Conservation (phyloP, 1,140 invertebrate species). For the Trissolcus basalis region DNA sequence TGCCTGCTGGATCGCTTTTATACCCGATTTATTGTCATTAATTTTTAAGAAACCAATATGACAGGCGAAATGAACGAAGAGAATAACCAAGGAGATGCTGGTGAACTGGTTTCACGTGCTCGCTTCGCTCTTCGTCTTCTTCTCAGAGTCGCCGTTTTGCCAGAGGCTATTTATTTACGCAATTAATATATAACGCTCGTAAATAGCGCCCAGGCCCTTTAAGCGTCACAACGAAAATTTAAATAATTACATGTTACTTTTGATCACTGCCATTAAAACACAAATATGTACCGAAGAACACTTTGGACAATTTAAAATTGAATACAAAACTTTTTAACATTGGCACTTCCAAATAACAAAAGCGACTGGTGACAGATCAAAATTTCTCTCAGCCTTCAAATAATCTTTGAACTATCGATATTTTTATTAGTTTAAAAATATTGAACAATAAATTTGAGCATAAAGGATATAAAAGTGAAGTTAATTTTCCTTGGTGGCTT, state of each 20-base stretch:
- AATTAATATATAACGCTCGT: constrained; percentile 76
- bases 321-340: too few species aligned
- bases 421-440: too few species aligned
- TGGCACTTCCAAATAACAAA: too few species aligned
- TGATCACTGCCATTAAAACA: constrained; percentile 67
- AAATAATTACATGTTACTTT: constrained; percentile 71
- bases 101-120: constrained; percentile 63
- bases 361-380: too few species aligned
- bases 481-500: constrained; percentile 16
- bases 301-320: constrained; percentile 3
- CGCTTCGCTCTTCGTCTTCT: constrained; percentile 33
- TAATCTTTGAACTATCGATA: too few species aligned
- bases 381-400: too few species aligned
- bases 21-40: constrained; percentile 70
- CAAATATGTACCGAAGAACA: constrained; percentile 33
- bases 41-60: constrained; percentile 73
- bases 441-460: constrained; percentile 1
- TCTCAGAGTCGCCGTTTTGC: constrained; percentile 39
- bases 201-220: constrained; percentile 66
- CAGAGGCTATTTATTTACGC: constrained; percentile 72
- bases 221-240: constrained; percentile 62
- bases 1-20: constrained; percentile 64
- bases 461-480: constrained; percentile 4
- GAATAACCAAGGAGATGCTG: constrained; percentile 16
- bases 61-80: constrained; percentile 58